Percentiles rank a stretch among this genome's conserved stretches.
Conservation (phyloP, 2,888 invertebrate species). For the Cephus runcator region DNA sequence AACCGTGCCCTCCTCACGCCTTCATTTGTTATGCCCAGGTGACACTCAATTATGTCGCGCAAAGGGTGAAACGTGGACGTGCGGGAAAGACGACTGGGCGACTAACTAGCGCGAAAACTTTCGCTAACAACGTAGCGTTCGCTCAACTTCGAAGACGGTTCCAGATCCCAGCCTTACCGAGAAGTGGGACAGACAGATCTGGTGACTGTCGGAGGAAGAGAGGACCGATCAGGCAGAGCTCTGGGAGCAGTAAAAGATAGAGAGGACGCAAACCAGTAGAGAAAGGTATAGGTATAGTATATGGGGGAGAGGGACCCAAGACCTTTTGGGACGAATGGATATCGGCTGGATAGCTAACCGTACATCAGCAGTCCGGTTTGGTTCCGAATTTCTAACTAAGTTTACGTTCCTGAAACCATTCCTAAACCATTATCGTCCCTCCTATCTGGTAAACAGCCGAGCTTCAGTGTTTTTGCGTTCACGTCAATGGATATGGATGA, state of each 20-base stretch:
- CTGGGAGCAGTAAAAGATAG: background rate
- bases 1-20: slow-evolving; percentile 30
- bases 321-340: background rate
- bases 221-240: background rate
- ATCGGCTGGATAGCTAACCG: background rate
- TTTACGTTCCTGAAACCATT: slow-evolving; percentile 7
- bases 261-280: background rate
- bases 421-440: background rate
- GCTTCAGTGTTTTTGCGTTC: background rate
- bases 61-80: slow-evolving; percentile 39
- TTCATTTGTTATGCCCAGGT: slow-evolving; percentile 62
- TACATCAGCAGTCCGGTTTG: slow-evolving; percentile 19
- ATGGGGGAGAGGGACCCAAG: background rate
- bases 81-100: slow-evolving; percentile 35
- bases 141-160: slow-evolving; percentile 11
- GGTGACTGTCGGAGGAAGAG: background rate
- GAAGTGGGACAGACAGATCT: background rate
- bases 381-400: slow-evolving; percentile 33
- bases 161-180: background rate
- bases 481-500: background rate
- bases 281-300: background rate
- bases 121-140: slow-evolving; percentile 42
- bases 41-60: slow-evolving; percentile 61
- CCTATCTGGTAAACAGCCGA: background rate
- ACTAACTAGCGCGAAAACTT: slow-evolving; percentile 50